Evolutionary conservation across 2,888 invertebrate genomes (phyloP).

Genomic region (Cactoblastis cactorum): DNA sequence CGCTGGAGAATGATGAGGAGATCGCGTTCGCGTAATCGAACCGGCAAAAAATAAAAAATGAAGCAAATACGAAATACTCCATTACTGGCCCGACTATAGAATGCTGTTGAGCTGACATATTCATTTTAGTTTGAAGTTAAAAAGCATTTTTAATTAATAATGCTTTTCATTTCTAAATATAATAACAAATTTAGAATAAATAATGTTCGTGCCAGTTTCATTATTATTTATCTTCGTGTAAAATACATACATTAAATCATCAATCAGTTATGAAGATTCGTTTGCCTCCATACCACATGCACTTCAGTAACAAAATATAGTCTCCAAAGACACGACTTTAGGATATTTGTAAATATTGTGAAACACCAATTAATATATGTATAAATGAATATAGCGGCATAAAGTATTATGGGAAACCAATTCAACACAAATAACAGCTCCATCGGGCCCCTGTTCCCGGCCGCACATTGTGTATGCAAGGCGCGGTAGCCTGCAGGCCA

Average conservation of each 20-base stretch:
- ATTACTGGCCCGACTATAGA: slow-evolving; percentile 56
- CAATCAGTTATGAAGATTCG: no score
- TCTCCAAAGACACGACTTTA: no score
- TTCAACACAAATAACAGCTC: slow-evolving; percentile 25
- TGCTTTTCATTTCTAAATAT: no score
- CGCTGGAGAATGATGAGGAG: slow-evolving; percentile 70
- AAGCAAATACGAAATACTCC: slow-evolving; percentile 79
- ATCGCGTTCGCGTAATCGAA: slow-evolving; percentile 79
- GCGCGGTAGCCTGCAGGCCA: slow-evolving; percentile 71
- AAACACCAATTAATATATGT: no score
- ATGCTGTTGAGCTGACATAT: slow-evolving; percentile 47
- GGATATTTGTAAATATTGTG: no score
- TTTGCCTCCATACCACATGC: no score
- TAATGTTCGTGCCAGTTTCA: no score
- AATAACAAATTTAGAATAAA: no score
- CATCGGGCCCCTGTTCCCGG: slow-evolving; percentile 34
- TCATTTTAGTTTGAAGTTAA: background rate
- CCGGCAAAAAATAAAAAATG: slow-evolving; percentile 77
- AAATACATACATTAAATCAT: no score
- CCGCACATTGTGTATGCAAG: slow-evolving; percentile 74
- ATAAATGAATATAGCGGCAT: background rate
- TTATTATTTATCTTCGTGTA: no score
- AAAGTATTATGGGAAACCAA: background rate
- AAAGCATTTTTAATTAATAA: no score
- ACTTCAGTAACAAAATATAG: no score